Evolutionary conservation across 92 coral and sea anemone genomes (phyloP).

Genomic region (Metridium senile): DNA sequence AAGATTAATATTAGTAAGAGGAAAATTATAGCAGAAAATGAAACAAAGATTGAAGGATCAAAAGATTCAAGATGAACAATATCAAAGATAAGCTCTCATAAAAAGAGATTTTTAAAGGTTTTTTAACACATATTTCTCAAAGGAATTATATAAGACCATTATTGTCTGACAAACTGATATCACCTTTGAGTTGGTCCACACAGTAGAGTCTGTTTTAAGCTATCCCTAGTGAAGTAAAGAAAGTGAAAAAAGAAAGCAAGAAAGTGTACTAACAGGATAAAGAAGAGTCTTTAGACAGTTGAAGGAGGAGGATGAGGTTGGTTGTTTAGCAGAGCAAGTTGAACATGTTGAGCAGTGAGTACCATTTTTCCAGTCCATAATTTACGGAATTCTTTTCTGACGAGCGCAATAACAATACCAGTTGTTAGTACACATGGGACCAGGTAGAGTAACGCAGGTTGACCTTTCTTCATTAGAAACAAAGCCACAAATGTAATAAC

Average conservation of each 20-base stretch:
- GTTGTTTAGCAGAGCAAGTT: constrained; percentile 33
- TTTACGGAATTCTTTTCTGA: constrained; percentile 76
- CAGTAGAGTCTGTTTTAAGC: background rate
- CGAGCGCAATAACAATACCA: constrained; percentile 70
- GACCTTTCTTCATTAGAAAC: constrained; percentile 91
- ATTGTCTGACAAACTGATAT: background rate
- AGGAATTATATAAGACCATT: no score
- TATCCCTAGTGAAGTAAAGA: constrained; percentile 21
- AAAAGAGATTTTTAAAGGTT: background rate
- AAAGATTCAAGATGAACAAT: background rate
- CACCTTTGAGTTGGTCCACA: background rate
- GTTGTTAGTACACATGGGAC: constrained; percentile 89
- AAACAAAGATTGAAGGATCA: background rate
- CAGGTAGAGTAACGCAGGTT: constrained; percentile 90
- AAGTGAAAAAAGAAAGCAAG: constrained; percentile 28
- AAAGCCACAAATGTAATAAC: constrained; percentile 88
- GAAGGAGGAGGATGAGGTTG: constrained; percentile 56
- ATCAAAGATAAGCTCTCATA: background rate
- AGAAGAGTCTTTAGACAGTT: constrained; percentile 38
- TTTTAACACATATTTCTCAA: background rate
- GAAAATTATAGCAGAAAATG: background rate
- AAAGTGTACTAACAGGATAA: constrained; percentile 7
- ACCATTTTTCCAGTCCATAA: constrained; percentile 97
- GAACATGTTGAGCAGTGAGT: constrained; percentile 39
- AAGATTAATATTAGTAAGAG: no score